phyloP scores from a whole-genome alignment of 2,888 invertebrate species.

The Melolontha melolontha region DNA sequence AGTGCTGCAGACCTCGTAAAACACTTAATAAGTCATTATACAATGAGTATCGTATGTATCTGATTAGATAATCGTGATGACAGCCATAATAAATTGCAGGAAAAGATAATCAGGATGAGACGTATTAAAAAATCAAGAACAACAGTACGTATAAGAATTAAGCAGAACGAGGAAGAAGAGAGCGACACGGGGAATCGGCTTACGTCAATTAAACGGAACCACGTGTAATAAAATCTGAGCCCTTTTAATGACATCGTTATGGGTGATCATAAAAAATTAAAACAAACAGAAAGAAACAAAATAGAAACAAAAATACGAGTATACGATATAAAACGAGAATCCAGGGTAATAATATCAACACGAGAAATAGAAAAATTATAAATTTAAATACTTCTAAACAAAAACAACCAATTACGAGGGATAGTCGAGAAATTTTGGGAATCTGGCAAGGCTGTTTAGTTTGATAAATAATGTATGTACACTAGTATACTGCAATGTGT shows the following conservation, averaged over 20 bases:
- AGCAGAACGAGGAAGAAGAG: conserved; percentile 7
- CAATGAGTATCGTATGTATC: conserved; percentile 5
- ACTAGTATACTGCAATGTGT: no score
- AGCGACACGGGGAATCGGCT: background rate
- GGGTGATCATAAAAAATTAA: background rate
- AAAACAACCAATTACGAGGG: no score
- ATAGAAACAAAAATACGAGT: no score
- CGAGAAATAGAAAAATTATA: no score
- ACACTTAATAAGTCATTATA: conserved; percentile 34
- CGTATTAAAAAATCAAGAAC: conserved; percentile 38
- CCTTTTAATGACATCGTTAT: conserved; percentile 26
- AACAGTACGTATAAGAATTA: conserved; percentile 7
- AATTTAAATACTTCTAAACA: no score
- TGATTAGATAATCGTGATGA: conserved; percentile 29
- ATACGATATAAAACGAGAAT: no score
- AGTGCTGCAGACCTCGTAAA: conserved; percentile 7
- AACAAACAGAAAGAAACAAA: no score
- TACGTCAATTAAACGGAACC: conserved; percentile 25
- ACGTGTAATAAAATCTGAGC: conserved; percentile 26
- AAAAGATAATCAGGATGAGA: conserved; percentile 38
- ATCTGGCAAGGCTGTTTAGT: no score
- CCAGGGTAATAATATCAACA: no score
- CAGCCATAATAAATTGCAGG: conserved; percentile 27
- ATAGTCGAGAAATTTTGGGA: no score
- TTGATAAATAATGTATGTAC: no score